phyloP scores from a whole-genome alignment of 2,113 vertebrate species.

The Triplophysa siluroides region DNA sequence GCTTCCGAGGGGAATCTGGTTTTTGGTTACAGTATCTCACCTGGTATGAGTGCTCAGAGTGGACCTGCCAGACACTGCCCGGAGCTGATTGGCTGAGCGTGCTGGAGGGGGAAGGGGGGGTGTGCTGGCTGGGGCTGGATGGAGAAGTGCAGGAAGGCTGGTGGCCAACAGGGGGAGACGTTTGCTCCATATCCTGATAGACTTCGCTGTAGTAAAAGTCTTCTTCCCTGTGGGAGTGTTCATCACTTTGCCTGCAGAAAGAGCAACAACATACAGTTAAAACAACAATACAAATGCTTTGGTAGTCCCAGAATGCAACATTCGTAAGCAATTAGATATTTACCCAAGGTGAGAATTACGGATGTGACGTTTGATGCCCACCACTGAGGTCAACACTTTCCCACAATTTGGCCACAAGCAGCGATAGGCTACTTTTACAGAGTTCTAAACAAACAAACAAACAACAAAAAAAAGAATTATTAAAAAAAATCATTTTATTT shows the following conservation, averaged over 20 bases:
- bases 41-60: conserved; percentile 93
- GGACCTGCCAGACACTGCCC: conserved; percentile 85
- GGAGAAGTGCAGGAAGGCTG: conserved; percentile 47
- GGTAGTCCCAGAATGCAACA: not conserved
- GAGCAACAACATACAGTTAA: not conserved
- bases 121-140: conserved; percentile 49
- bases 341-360: conserved; percentile 87
- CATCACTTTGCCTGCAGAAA: conserved; percentile 67
- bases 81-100: conserved; percentile 82
- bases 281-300: not conserved
- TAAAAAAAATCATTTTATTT: too few relatives aligned
- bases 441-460: conserved; percentile 41
- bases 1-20: not conserved
- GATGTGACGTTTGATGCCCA: conserved; percentile 91
- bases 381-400: conserved; percentile 86
- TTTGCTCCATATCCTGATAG: conserved; percentile 61
- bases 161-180: not conserved
- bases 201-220: conserved; percentile 94
- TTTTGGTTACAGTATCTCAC: conserved; percentile 61
- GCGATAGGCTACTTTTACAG: conserved; percentile 83
- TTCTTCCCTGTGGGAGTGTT: conserved; percentile 79
- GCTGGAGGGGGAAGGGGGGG: conserved; percentile 28
- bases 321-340: conserved; percentile 54
- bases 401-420: conserved; percentile 92
- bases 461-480: not conserved